Conservation (phyloP, 1,140 invertebrate genomes). For the Tenebrio molitor region DNA sequence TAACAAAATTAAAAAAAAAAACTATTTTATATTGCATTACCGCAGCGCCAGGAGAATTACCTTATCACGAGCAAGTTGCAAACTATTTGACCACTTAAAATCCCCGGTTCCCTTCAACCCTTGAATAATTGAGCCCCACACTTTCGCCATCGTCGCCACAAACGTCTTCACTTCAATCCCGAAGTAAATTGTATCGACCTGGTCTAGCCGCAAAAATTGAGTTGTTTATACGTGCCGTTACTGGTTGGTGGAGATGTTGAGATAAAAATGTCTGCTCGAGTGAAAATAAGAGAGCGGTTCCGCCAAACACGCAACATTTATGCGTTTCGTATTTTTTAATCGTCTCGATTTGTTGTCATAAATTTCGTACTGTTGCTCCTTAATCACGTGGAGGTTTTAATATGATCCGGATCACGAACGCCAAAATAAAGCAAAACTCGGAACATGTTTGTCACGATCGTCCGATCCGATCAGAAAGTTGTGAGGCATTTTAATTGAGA, state of each 20-base stretch:
- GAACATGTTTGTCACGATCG: conserved; percentile 26
- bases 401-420: conserved; percentile 16
- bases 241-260: conserved; percentile 4
- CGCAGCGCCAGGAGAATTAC: no score
- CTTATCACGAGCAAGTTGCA: no score
- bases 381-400: neutral
- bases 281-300: conserved; percentile 15
- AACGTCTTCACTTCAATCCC: no score
- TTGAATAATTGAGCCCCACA: no score
- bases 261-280: conserved; percentile 29
- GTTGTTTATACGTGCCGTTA: conserved; percentile 2
- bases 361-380: conserved; percentile 2
- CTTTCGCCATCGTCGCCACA: no score
- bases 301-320: conserved; percentile 9
- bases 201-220: conserved; percentile 22
- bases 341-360: conserved; percentile 9
- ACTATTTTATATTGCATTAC: no score
- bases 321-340: conserved; percentile 17
- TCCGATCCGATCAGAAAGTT: conserved; percentile 22
- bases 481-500: conserved; percentile 22
- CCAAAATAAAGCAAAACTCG: neutral
- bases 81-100: no score
- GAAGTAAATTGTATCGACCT: no score
- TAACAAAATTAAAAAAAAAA: no score
- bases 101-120: no score